Conservation (phyloP, 2,888 invertebrate genomes). For the Cantharis nigra region DNA sequence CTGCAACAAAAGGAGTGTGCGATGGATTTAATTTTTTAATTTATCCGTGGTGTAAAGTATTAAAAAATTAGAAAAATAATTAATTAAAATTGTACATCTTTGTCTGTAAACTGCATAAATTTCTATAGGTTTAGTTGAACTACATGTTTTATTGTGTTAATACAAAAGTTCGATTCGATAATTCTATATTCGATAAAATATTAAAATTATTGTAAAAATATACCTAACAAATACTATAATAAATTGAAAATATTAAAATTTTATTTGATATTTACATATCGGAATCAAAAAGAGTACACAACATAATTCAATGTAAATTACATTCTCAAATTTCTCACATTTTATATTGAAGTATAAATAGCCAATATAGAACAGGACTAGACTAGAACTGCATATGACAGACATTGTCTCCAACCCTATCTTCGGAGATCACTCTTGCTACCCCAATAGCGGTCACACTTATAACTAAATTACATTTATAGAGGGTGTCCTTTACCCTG, state of each 20-base stretch:
- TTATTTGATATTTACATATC: background rate
- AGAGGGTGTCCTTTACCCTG: conserved; percentile 32
- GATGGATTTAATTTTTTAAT: conserved; percentile 31
- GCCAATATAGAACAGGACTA: conserved; percentile 30
- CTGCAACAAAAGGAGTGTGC: conserved; percentile 27
- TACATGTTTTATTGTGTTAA: background rate
- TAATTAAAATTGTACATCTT: background rate
- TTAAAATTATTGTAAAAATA: background rate
- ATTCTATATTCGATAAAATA: background rate
- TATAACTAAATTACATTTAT: conserved; percentile 51
- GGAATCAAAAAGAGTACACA: background rate
- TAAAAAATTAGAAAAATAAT: background rate
- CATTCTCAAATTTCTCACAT: conserved; percentile 37
- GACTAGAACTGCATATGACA: conserved; percentile 42
- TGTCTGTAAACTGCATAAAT: background rate
- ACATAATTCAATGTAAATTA: background rate
- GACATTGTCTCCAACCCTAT: conserved; percentile 39
- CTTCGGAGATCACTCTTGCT: conserved; percentile 14
- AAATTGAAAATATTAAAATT: background rate
- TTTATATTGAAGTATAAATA: conserved; percentile 42
- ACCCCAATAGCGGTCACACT: conserved; percentile 43
- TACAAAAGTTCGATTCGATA: background rate
- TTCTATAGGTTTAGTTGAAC: background rate
- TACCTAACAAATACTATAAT: background rate
- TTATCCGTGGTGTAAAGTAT: conserved; percentile 2